Conservation (phyloP, 2,888 invertebrate genomes). For the Apocheima hispidaria region DNA sequence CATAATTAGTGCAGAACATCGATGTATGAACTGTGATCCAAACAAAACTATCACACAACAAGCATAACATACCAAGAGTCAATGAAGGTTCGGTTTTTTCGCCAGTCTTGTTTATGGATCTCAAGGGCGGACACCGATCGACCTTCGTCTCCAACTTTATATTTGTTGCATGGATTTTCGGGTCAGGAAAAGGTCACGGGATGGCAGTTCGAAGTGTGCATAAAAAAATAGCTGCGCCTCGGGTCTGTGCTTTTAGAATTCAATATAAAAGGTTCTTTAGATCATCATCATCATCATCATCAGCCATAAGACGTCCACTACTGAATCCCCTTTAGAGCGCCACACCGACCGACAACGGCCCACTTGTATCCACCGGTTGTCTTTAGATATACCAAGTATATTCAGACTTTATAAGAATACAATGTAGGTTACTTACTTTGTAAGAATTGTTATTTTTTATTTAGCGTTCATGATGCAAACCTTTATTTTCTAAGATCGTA, state of each 20-base stretch:
- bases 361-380: too few relatives aligned
- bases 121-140: slow-evolving; percentile 19
- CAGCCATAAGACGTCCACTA: too few relatives aligned
- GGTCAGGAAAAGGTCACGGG: slow-evolving; percentile 11
- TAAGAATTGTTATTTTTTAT: too few relatives aligned
- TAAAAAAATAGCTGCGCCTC: neutral
- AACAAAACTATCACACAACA: neutral
- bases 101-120: slow-evolving; percentile 17
- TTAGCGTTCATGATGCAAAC: too few relatives aligned
- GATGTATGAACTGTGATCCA: too few relatives aligned
- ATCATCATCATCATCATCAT: too few relatives aligned
- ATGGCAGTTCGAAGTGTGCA: slow-evolving; percentile 2
- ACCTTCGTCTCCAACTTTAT: slow-evolving; percentile 21
- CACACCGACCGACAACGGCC: too few relatives aligned
- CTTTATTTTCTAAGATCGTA: too few relatives aligned
- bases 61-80: neutral
- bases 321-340: too few relatives aligned
- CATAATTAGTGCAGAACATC: neutral
- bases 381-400: too few relatives aligned
- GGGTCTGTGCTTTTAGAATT: slow-evolving; percentile 2
- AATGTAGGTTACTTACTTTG: too few relatives aligned
- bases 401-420: neutral
- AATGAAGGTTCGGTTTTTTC: slow-evolving; percentile 7
- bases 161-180: slow-evolving; percentile 18
- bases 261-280: neutral